Conservation (phyloP, 1,140 invertebrate genomes). For the Sitodiplosis mosellana region DNA sequence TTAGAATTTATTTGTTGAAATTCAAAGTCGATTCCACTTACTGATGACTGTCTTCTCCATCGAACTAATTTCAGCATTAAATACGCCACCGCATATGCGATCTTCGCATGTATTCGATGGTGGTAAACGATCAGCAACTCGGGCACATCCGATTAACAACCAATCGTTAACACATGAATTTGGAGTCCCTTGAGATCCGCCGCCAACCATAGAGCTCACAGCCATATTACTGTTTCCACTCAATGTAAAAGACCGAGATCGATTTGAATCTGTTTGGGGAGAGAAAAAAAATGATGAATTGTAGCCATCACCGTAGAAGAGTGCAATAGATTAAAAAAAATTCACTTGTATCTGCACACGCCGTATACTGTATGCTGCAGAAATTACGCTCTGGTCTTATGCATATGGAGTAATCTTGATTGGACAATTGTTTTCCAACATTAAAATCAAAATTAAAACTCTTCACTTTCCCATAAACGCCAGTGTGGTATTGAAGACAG, state of each 20-base stretch:
- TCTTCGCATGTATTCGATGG: slow-evolving; percentile 27
- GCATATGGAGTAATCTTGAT: slow-evolving; percentile 77
- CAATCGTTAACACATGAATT: slow-evolving; percentile 53
- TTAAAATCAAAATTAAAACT: slow-evolving; percentile 68
- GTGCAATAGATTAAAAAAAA: slow-evolving; percentile 5
- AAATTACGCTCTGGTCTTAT: slow-evolving; percentile 71
- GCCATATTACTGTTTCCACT: slow-evolving; percentile 47
- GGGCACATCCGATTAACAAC: slow-evolving; percentile 56
- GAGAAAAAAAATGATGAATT: slow-evolving; percentile 5
- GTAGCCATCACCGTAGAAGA: neutral
- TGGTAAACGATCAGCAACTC: slow-evolving; percentile 21
- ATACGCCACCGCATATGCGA: slow-evolving; percentile 30
- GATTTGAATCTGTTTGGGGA: slow-evolving; percentile 39
- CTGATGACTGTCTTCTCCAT: slow-evolving; percentile 29
- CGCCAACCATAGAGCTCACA: slow-evolving; percentile 45
- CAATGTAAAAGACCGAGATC: slow-evolving; percentile 48
- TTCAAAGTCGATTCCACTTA: slow-evolving; percentile 17
- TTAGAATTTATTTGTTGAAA: neutral
- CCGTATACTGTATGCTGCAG: slow-evolving; percentile 67
- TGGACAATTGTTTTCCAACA: slow-evolving; percentile 61
- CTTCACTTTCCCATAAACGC: slow-evolving; percentile 55
- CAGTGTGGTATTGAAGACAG: slow-evolving; percentile 60
- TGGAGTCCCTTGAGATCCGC: slow-evolving; percentile 27
- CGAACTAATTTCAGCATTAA: slow-evolving; percentile 26
- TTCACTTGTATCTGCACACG: slow-evolving; percentile 44